These are phyloP conservation scores for Spicauda simplicius DNA, from an alignment of 2,888 invertebrate genomes.

Conservation along the genomic window DNA sequence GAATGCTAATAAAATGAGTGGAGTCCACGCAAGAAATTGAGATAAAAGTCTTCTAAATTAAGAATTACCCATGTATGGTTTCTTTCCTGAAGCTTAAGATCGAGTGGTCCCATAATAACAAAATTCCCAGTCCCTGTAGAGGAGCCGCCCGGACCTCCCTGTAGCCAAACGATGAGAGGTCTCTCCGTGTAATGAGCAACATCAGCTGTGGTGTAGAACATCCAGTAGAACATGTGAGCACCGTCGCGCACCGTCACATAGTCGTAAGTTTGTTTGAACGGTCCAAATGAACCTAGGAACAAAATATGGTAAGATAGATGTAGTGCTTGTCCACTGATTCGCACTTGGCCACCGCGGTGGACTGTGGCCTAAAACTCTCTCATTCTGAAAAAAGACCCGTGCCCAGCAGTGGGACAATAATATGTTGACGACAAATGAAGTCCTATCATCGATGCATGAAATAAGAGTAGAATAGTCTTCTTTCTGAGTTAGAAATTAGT, in stretches of 20 bases:
- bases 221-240: conserved; percentile 95
- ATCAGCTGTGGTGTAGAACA: conserved; percentile 90
- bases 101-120: conserved; percentile 91
- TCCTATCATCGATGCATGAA: too few relatives aligned
- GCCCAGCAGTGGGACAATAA: too few relatives aligned
- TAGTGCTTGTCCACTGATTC: too few relatives aligned
- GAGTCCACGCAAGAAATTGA: too few relatives aligned
- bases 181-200: conserved; percentile 85
- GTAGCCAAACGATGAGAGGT: conserved; percentile 94
- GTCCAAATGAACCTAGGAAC: conserved; percentile 70
- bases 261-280: conserved; percentile 89
- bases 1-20: too few relatives aligned
- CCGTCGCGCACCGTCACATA: conserved; percentile 89
- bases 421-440: too few relatives aligned
- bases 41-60: neutral
- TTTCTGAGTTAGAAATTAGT: too few relatives aligned
- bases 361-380: too few relatives aligned
- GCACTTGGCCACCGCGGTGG: too few relatives aligned
- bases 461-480: too few relatives aligned
- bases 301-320: neutral
- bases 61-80: conserved; percentile 89
- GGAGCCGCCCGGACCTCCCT: conserved; percentile 94
- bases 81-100: conserved; percentile 86
- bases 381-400: too few relatives aligned
- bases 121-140: conserved; percentile 95